A percentile compares a stretch with the other conserved stretches of the same genome.
phyloP scores from a whole-genome alignment of 1,140 invertebrate species.

The Drosophila parvula region DNA sequence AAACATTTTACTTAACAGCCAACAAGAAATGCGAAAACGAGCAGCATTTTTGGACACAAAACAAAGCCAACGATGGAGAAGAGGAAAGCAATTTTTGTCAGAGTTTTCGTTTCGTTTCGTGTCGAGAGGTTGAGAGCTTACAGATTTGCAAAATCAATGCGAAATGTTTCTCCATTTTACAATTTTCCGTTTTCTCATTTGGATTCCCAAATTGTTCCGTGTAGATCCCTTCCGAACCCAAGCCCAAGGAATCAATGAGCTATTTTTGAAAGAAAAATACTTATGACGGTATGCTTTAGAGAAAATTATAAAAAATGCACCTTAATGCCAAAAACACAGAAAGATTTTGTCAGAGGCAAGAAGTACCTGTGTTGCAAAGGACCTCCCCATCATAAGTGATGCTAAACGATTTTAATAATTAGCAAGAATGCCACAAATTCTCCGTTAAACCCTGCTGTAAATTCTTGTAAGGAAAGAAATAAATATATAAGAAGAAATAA shows the following conservation, averaged over 20 bases:
- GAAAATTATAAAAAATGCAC: not conserved
- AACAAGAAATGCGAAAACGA: conserved; percentile 48
- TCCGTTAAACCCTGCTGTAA: no score
- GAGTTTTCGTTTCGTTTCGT: conserved; percentile 22
- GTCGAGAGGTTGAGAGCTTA: conserved; percentile 32
- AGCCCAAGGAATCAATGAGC: not conserved
- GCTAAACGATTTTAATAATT: not conserved
- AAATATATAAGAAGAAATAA: no score
- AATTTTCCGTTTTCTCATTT: conserved; percentile 33
- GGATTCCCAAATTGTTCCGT: conserved; percentile 4
- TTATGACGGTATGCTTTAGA: not conserved
- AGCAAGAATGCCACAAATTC: no score
- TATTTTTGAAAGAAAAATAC: conserved; percentile 1
- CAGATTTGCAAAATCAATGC: conserved; percentile 49
- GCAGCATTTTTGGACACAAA: conserved; percentile 48
- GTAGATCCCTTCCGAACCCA: not conserved
- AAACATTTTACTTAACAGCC: conserved; percentile 73
- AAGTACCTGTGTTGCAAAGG: not conserved
- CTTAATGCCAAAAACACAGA: not conserved
- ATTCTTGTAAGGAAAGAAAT: no score
- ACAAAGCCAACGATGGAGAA: conserved; percentile 31
- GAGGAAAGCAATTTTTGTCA: conserved; percentile 33
- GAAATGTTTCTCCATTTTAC: conserved; percentile 23
- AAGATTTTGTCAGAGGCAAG: not conserved
- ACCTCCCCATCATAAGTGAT: no score